Base-by-base conservation (phyloP, 23 tunicate genomes). In the Phallusia fumigata region DNA sequence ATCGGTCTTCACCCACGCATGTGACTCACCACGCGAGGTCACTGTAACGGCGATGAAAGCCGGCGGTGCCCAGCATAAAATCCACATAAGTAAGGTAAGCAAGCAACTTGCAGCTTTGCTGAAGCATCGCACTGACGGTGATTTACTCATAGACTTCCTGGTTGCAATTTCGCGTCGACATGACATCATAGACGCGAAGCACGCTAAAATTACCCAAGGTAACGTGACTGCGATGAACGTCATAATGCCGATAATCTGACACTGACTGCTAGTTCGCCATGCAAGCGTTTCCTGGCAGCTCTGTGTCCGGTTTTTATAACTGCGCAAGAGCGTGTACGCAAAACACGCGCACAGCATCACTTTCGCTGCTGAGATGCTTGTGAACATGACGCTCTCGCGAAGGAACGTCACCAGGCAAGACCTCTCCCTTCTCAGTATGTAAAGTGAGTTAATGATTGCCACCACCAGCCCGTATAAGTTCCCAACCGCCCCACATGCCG, bases 341-440 rank as follows among this genome's bases (percentile, higher is more conserved):
- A 86, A 79, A 45, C 72, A 86, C 31, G 77, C 84, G 53, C 89
- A 65, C 33, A 86, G 30, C 18, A 79, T 47, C 31, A 58, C 84
- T 65, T 86, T 86, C 13, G 89, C 64, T 13, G 79, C 64, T 31
- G 89, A 34, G 30, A 86, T 69, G 16, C 34, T 65, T 18, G 81
- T 33, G 36, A 53, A 52, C 33, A 86, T 49, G 26, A 86, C 84
- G 35, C 74, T 40, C 35, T 86, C 89, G 31, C 82, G 80, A 36
- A 77, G 80, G 52, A 77, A 40, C 31, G 80, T 44, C 52, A 40
- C 19, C 19, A 77, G 35, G 5, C 28, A 21, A 2, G 33, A 40
- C 53, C 49, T 77, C 32, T 36, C 49, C 24, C 80, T 26, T 35
- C 53, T 58, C 69, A 58, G 69, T 24, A 58, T 21, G 69, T 58